Base-by-base conservation (phyloP, 2,888 invertebrate genomes). In the Seira musarum region DNA sequence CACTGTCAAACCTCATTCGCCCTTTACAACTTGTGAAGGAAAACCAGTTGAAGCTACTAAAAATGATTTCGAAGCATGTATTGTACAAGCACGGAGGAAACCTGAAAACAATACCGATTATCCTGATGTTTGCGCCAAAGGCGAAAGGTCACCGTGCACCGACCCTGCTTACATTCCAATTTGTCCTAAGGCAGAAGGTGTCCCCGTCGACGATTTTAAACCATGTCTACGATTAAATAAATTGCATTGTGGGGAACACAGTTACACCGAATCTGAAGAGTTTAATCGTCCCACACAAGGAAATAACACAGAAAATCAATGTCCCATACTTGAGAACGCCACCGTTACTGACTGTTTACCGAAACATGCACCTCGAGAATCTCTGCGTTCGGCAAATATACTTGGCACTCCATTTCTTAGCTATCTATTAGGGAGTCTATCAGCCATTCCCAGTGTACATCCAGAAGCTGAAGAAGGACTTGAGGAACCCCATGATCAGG, bases 391-490 rank as follows among this genome's bases (percentile, higher is more conserved):
- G 0, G 66, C 61, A 0, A 17, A 64, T 3, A 68, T 76, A 1
- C 53, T 80, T n/a, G 67, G 68, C 1, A 64, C 57, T 0, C 72
- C 80, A 1, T 82, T 65, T 64, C 49, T 63, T 13, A 73, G 70
- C 22, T 73, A 79, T n/a, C 40, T 82, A 5, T 57, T 66, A 13
- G 84, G 84, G 21, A 84, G 73, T 22, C 66, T 82, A 35, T n/a
- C 74, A 24, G 15, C 53, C 0, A 22, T 80, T 1, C 49, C 8
- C 10, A 69, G 22, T 19, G 1, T 64, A 0, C 71, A 79, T 35
- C 68, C 75, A 15, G 78, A 70, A 61, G 63, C 76, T 1, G 24
- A 6, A 1, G 21, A 15, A 17, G 3, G 35, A 13, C 15, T 1
- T 13, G 13, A 40, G 6, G 40, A 8, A 5, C 40, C 40, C 40